Conservation (phyloP, 2,797 vertebrate species). For the Brachyrhaphis roseni region DNA sequence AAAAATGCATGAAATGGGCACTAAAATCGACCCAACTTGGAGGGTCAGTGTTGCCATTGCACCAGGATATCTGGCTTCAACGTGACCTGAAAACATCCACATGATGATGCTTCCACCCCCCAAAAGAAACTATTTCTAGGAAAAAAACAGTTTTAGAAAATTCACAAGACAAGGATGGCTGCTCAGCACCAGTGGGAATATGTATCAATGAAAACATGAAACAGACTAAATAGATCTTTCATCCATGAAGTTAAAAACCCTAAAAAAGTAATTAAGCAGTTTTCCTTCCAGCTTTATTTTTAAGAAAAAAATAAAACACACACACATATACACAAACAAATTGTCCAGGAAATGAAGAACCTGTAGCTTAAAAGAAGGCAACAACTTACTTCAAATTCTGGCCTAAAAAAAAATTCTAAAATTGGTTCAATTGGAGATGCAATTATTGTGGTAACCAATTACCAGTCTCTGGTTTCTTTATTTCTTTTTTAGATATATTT, state of each 20-base stretch:
- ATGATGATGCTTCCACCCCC: constrained; percentile 41
- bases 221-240: constrained; percentile 44
- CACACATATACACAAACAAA: not conserved
- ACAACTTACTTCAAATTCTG: not conserved
- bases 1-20: constrained; percentile 4
- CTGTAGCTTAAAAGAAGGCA: not conserved
- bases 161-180: constrained; percentile 45
- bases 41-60: constrained; percentile 24
- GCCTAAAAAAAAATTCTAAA: not conserved
- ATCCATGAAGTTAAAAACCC: constrained; percentile 31
- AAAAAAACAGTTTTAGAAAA: constrained; percentile 56
- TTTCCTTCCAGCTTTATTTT: not conserved
- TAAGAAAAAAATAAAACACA: not conserved
- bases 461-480: not conserved
- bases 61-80: constrained; percentile 24
- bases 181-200: constrained; percentile 23
- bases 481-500: not conserved
- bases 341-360: not conserved
- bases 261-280: not conserved
- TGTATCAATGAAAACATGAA: constrained; percentile 51
- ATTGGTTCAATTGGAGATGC: not conserved
- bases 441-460: not conserved
- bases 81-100: constrained; percentile 60
- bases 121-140: constrained; percentile 56
- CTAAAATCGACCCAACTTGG: constrained; percentile 3